Evolutionary conservation across 2,797 vertebrate species (phyloP), one percentile per base, ranked within the genome.

Genomic region (Darevskia nairensis): DNA sequence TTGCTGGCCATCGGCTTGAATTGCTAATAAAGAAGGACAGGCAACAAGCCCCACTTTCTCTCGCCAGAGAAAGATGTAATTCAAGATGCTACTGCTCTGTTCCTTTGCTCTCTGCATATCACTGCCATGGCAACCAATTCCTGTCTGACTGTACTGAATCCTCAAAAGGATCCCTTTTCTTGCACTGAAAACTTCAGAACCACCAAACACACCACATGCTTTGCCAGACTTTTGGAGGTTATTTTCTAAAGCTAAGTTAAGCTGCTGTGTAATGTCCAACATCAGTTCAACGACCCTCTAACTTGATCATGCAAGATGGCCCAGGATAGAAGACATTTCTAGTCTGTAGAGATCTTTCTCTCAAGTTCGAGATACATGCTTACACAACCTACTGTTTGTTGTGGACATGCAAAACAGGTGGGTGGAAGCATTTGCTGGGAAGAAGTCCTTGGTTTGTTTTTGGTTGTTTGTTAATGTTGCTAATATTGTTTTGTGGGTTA

Each of bases 91-190:
- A 66, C 25, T 92, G 82, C 64, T 78, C 90, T 86, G 46, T 78
- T 93, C 86, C 84, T 88, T 86, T 85, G 39, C 80, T 80, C 88
- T 89, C 82, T 68, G 35, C 93, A 55, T 17, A n/a, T 68, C 44
- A 88, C 64, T 78, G 50, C 75, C 87, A 91, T 50, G n/a, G 81
- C 66, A 95, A 83, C 71, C 81, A 76, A 72, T 77, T 86, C 87
- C 76, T 80, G 23, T 25, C 46, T 35, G 55, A 82, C 76, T 87
- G 50, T 76, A 35, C 21, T 27, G 23, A 91, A 2, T 35, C 79
- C 86, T 89, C 68, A 0, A 17, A 82, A 69, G 29, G 79, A 80
- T 50, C 69, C 86, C 44, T 88, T 77, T 39, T 72, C 75, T 35
- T 82, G 66, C 39, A 64, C 87, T 78, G 50, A 66, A 35, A 91